Conservation (phyloP, 2,113 vertebrate species). For the Psilopsiagon aurifrons region DNA sequence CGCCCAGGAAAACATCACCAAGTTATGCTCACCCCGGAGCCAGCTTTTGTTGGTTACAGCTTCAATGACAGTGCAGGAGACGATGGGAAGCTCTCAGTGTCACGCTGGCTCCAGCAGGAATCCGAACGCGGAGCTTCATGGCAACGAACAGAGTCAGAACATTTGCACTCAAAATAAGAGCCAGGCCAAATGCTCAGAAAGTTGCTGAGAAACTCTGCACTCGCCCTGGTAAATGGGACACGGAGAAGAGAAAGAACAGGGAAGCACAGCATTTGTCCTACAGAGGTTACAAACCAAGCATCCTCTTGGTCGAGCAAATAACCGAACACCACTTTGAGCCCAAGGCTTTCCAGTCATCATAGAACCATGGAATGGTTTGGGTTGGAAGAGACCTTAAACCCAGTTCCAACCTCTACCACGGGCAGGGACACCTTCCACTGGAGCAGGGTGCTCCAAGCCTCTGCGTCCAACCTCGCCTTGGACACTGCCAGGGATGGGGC, state of each 20-base stretch:
- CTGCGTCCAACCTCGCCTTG: neutral
- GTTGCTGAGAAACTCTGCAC: conserved; percentile 29
- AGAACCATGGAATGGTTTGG: neutral
- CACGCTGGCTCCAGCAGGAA: conserved; percentile 60
- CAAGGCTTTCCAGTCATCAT: neutral
- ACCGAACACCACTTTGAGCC: neutral
- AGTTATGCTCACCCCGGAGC: conserved; percentile 21
- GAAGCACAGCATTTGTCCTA: conserved; percentile 7
- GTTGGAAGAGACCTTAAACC: neutral
- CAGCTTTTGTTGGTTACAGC: conserved; percentile 61
- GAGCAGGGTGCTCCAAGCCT: neutral
- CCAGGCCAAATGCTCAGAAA: conserved; percentile 50
- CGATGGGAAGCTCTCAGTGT: conserved; percentile 41
- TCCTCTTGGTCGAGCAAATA: neutral
- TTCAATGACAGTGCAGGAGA: conserved; percentile 51
- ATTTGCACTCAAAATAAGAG: conserved; percentile 58
- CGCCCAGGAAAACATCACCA: conserved; percentile 57
- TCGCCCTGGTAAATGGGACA: conserved; percentile 47
- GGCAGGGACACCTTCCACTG: neutral
- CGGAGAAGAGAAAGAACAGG: conserved; percentile 32
- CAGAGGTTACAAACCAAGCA: conserved; percentile 12
- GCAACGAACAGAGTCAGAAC: conserved; percentile 29
- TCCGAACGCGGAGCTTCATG: neutral
- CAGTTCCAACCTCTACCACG: neutral
- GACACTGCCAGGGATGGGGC: no score